Base-by-base conservation (phyloP, 2,888 invertebrate genomes). In the Perizoma affinitatum region DNA sequence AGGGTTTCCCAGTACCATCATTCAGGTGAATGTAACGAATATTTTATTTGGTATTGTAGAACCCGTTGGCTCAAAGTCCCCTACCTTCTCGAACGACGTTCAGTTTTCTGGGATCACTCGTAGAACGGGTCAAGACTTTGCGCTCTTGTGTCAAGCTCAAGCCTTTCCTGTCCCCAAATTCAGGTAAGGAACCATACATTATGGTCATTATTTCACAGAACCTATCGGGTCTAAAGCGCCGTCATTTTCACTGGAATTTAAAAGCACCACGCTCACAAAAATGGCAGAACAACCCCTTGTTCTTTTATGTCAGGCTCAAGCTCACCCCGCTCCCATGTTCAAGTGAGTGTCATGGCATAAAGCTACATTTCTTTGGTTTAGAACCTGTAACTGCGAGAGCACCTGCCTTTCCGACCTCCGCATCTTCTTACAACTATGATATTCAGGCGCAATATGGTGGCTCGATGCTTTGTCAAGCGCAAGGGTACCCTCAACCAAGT, bases 101-200 rank as follows among this genome's bases (percentile, higher is more conserved):
- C 94, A 95, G 82, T 94, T 94, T 82, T 94, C 94, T 71, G 95
- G 95, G 83, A 95, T 95, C 83, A 94, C 94, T 80, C 93, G 95
- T 83, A 90, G 87, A 76, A 91, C 90, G 66, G 93, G 93, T 70
- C 94, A 94, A 78, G 93, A 94, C 78, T 94, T 96, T 81, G 95
- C 95, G 52, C 85, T 96, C 71, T 93, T 96, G 79, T 96, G 96
- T 84, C 96, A 95, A 83, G 95, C 96, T 69, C 96, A 96, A 93
- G 96, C 95, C 74, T 95, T 94, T 86, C 96, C 96, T 73, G 94
- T 95, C 79, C 94, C 94, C 72, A 75, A 87, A 72, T 92, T 91
- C 89, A 92, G 91, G 90, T 92, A 86, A 90, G 88, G 60, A 51
- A 55, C 59, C 49, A 53, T 55, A 52, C 59, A 44, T 61, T 41